A percentile compares a stretch with the other conserved stretches of the same genome.
phyloP scores from a whole-genome alignment of 2,797 vertebrate species.

The Leptodactylus fallax region DNA sequence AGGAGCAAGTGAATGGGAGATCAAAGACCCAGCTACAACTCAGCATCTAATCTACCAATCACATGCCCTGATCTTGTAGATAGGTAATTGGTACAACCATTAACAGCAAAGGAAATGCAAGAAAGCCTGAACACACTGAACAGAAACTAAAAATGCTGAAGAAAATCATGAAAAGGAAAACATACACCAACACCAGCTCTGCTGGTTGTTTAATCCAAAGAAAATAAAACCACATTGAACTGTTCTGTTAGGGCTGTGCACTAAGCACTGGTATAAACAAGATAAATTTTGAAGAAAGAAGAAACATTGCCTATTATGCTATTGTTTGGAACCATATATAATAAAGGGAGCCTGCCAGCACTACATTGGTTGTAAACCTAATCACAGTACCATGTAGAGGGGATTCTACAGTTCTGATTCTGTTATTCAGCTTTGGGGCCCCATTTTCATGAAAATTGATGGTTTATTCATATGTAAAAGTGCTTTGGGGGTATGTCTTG shows the following conservation, averaged over 20 bases:
- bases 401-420: too few species aligned
- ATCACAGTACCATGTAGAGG: too few species aligned
- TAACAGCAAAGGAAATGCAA: neutral
- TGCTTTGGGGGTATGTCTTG: too few species aligned
- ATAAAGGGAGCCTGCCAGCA: too few species aligned
- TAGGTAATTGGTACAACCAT: neutral
- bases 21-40: neutral
- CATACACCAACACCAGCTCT: too few species aligned
- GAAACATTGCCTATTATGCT: neutral
- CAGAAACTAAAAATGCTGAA: too few species aligned
- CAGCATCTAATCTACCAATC: neutral
- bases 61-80: neutral
- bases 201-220: neutral
- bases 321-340: neutral
- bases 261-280: neutral
- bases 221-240: constrained; percentile 1
- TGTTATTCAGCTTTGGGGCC: too few species aligned
- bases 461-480: too few species aligned
- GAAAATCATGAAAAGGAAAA: too few species aligned
- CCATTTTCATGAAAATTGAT: too few species aligned
- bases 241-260: neutral
- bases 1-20: neutral
- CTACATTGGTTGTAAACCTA: too few species aligned
- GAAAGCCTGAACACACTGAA: neutral
- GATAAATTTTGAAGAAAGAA: neutral